A percentile compares a stretch with the other conserved stretches of the same genome.
Evolutionary conservation across 1,140 invertebrate genomes (phyloP).

Genomic region (Apis cerana): DNA sequence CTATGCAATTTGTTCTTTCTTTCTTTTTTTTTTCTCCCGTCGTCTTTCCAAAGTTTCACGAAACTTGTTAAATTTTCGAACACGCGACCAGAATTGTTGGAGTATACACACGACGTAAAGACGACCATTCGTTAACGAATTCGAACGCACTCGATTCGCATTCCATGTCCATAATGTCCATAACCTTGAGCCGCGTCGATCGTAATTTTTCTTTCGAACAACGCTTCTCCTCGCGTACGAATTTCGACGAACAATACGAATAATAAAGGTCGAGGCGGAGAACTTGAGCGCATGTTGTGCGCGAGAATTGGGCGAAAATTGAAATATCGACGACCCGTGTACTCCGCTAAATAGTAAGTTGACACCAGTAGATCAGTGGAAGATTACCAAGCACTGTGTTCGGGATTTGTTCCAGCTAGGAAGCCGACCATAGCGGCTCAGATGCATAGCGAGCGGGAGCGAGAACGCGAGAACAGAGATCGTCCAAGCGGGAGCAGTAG

Average conservation of each 20-base stretch:
- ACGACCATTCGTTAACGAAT: background rate
- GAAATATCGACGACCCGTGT: background rate
- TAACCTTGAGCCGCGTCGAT: background rate
- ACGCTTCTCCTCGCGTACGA: constrained; percentile 65
- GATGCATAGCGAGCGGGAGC: constrained; percentile 81
- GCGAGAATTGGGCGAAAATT: background rate
- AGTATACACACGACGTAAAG: too few species aligned
- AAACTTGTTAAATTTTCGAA: background rate
- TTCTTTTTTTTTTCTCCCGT: too few species aligned
- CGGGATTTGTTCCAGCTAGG: constrained; percentile 82
- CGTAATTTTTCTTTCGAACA: background rate
- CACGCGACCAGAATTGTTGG: too few species aligned
- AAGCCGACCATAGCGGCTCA: constrained; percentile 81
- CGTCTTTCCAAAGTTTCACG: too few species aligned
- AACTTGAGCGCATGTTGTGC: background rate
- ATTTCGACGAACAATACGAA: too few species aligned
- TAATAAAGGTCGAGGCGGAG: background rate
- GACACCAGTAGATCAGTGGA: constrained; percentile 65
- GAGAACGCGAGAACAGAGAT: constrained; percentile 76
- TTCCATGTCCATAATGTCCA: background rate
- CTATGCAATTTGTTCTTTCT: too few species aligned
- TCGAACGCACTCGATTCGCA: background rate
- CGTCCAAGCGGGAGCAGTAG: constrained; percentile 69
- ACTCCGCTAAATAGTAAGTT: constrained; percentile 15
- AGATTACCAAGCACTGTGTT: constrained; percentile 79